Evolutionary conservation across 2,113 vertebrate genomes (phyloP).

Genomic region (Sprattus sprattus): DNA sequence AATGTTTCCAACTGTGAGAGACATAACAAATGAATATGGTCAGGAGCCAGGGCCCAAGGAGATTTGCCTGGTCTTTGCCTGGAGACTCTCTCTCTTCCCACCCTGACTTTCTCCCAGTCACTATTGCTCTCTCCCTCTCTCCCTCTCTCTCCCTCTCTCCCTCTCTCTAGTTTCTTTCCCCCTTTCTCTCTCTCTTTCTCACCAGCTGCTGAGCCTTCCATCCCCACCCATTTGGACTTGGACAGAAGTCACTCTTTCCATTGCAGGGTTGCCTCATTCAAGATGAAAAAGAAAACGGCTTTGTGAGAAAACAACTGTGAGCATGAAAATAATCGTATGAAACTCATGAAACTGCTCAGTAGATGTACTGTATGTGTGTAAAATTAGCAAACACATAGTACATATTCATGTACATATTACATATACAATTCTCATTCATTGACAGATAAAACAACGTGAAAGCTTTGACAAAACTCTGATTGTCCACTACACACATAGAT

Average conservation of each 20-base stretch:
- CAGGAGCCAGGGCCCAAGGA: constrained; percentile 59
- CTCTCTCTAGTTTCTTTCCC: not conserved
- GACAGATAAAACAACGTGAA: not conserved
- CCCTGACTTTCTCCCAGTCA: not conserved
- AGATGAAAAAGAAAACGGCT: not conserved
- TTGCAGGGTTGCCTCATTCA: not conserved
- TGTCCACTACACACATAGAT: not conserved
- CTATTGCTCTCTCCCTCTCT: not conserved
- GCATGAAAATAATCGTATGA: not conserved
- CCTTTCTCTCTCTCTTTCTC: not conserved
- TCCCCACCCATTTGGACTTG: not conserved
- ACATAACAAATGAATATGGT: constrained; percentile 71
- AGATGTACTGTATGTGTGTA: not conserved
- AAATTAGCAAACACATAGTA: not conserved
- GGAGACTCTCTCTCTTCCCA: constrained; percentile 21
- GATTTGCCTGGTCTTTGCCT: constrained; percentile 64
- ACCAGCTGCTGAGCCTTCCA: constrained; percentile 4
- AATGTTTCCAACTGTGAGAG: constrained; percentile 64
- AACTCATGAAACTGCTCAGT: not conserved
- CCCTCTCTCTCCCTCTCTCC: not conserved
- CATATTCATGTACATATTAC: not conserved
- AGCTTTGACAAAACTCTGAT: not conserved
- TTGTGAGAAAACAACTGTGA: not conserved
- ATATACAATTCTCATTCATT: not conserved
- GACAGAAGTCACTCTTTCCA: not conserved